These are phyloP conservation scores for Limosa lapponica DNA, from an alignment of 2,797 vertebrate species.

Conservation along the genomic window DNA sequence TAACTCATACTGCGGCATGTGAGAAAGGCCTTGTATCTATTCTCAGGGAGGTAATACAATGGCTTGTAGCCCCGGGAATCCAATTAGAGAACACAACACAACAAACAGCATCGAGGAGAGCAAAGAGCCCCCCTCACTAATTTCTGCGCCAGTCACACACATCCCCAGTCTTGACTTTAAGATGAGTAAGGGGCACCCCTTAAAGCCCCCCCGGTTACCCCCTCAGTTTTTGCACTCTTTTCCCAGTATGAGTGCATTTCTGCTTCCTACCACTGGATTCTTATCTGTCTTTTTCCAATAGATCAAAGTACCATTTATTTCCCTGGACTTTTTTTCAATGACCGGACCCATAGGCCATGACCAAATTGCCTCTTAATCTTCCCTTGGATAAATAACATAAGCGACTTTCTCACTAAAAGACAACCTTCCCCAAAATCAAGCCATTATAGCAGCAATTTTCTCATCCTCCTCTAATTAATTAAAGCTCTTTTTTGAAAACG, in stretches of 20 bases:
- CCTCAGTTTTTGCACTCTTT: neutral
- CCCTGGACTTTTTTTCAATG: neutral
- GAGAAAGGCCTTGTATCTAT: neutral
- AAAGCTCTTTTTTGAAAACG: neutral
- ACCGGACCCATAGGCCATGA: neutral
- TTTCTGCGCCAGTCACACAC: neutral
- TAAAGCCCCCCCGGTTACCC: neutral
- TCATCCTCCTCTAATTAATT: slow-evolving; percentile 39
- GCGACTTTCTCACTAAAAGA: neutral
- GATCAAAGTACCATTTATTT: slow-evolving; percentile 30
- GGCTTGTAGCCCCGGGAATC: neutral
- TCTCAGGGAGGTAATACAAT: neutral
- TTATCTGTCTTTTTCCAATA: neutral
- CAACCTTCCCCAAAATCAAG: slow-evolving; percentile 6
- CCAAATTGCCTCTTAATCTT: slow-evolving; percentile 49
- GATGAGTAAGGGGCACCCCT: neutral
- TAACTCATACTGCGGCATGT: neutral
- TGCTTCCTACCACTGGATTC: neutral
- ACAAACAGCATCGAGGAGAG: neutral
- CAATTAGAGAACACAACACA: neutral
- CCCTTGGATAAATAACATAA: slow-evolving; percentile 15
- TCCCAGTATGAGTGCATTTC: neutral
- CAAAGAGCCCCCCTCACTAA: neutral
- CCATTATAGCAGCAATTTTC: neutral
- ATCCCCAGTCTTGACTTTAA: neutral